Conservation (phyloP, 2,888 invertebrate genomes). For the Parelbella ahira region DNA sequence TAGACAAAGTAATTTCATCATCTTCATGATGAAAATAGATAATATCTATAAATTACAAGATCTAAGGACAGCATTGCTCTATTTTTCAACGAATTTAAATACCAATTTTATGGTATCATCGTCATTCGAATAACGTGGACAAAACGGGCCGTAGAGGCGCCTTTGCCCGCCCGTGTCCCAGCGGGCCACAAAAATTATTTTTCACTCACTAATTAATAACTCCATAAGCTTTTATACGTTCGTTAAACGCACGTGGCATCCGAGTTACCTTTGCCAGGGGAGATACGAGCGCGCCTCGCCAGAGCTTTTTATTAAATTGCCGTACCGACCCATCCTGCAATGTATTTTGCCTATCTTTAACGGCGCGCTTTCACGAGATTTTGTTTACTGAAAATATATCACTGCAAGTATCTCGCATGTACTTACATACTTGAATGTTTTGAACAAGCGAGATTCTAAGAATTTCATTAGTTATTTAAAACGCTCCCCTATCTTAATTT, state of each 20-base stretch:
- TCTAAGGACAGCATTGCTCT: too few species aligned
- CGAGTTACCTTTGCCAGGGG: slow-evolving; percentile 4
- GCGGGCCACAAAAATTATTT: slow-evolving; percentile 9
- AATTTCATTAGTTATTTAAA: too few species aligned
- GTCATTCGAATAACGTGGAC: not conserved
- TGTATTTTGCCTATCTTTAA: slow-evolving; percentile 33
- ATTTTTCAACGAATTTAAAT: too few species aligned
- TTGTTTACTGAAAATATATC: slow-evolving; percentile 15
- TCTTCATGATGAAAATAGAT: too few species aligned
- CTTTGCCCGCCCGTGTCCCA: slow-evolving; percentile 1
- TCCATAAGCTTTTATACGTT: slow-evolving; percentile 22
- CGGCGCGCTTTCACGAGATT: slow-evolving; percentile 21
- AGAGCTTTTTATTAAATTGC: slow-evolving; percentile 59
- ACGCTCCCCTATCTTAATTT: too few species aligned
- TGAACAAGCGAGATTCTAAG: too few species aligned
- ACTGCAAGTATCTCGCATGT: not conserved
- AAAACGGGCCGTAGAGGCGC: not conserved
- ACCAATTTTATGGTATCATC: too few species aligned
- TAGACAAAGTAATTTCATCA: too few species aligned
- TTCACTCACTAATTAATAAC: slow-evolving; percentile 14
- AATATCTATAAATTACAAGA: too few species aligned
- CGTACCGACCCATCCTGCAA: slow-evolving; percentile 31
- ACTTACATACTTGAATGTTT: slow-evolving; percentile 1
- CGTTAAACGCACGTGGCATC: slow-evolving; percentile 18
- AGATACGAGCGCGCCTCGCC: slow-evolving; percentile 29